phyloP scores from a whole-genome alignment of 2,113 vertebrate genomes.

The Austrofundulus limnaeus region DNA sequence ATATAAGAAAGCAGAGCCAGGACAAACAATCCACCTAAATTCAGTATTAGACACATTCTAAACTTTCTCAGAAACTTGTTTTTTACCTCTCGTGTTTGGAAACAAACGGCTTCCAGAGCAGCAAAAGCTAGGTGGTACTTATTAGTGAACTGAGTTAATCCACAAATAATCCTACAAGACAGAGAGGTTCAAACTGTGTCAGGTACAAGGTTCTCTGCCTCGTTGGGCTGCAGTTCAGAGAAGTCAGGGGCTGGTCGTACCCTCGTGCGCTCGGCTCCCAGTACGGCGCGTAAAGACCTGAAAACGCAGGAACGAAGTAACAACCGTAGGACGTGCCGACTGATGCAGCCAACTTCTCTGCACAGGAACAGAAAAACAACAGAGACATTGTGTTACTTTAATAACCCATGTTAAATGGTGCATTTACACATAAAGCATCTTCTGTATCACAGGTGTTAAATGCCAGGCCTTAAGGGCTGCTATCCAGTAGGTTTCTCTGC shows the following conservation, averaged over 20 bases:
- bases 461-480: too few species aligned
- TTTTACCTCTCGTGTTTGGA: conserved; percentile 89
- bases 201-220: neutral
- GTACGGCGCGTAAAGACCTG: conserved; percentile 93
- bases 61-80: too few species aligned
- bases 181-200: neutral
- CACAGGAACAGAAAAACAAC: neutral
- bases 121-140: conserved; percentile 91
- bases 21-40: too few species aligned
- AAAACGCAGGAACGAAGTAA: conserved; percentile 96
- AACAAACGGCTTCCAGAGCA: conserved; percentile 93
- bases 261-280: conserved; percentile 96
- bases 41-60: neutral
- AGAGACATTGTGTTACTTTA: too few species aligned
- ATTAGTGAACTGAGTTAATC: conserved; percentile 94
- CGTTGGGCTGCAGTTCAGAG: accelerated
- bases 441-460: too few species aligned
- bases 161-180: conserved; percentile 89
- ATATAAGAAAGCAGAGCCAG: too few species aligned
- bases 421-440: neutral
- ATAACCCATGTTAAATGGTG: too few species aligned
- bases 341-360: conserved; percentile 90
- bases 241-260: conserved; percentile 67
- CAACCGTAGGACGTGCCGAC: conserved; percentile 92
- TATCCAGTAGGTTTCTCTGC: too few species aligned